Evolutionary conservation across 2,113 vertebrate species (phyloP), one percentile per base, ranked within the genome.

Genomic region (Andinoacara biseriatus): DNA sequence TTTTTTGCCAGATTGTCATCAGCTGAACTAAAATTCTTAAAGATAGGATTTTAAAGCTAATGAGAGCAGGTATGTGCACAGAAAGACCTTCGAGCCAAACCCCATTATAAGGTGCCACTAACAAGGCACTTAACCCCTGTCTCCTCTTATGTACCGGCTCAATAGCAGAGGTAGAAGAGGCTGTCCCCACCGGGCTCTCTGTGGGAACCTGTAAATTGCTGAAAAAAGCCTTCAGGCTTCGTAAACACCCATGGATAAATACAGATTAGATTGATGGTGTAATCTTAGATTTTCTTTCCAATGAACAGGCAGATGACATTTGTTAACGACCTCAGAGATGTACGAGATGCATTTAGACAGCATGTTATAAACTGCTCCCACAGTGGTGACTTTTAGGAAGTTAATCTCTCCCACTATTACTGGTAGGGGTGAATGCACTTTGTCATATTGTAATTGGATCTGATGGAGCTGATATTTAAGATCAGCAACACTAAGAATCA

Each of bases 301-400:
- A 82, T 57, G 61, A 76, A 58, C 60, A 79, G 67, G 61, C 86
- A 81, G 82, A 82, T 88, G 86, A 82, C 75, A 54, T 87, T 86
- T 78, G 75, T 62, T 82, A 89, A 89, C 40, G 6, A 65, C 29
- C 79, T 13, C 65, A 11, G 76, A 33, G 58, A 65, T 26, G 33
- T 31, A 10, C 31, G 29, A 80, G 82, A 58, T 15, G 29, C 46
- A 63, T 87, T 83, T 76, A 59, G 56, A 74, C 58, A 29, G 77
- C 63, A 9, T 76, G 67, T 79, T 87, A 20, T 76, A 65, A 81
- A 76, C 22, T 8, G 31, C 76, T 84, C 61, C 75, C 62, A 31
- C 83, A 15, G 46, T 49, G 65, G 40, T 76, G 81, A 82, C 88
- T 74, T 82, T 82, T 62, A 77, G 3, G 74, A 60, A 69, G 46